Evolutionary conservation across 2,888 invertebrate species (phyloP).

Genomic region (Subacronicta megacephala): DNA sequence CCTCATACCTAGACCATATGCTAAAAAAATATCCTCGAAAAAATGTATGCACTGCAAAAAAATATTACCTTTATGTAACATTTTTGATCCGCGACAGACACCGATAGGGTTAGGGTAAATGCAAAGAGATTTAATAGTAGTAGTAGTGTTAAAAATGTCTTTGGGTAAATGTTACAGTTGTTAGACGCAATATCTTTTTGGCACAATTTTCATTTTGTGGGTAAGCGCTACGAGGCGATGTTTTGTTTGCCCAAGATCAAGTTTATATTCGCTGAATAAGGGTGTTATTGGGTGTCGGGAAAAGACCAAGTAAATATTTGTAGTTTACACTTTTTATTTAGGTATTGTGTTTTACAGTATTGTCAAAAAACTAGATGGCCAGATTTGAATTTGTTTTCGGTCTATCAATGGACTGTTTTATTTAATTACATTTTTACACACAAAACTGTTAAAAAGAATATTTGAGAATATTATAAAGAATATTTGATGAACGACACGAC

Average conservation of each 20-base stretch:
- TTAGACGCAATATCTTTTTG: slow-evolving; percentile 12
- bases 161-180: slow-evolving; percentile 18
- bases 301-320: slow-evolving; percentile 12
- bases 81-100: slow-evolving; percentile 12
- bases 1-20: slow-evolving; percentile 9
- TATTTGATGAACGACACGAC: no score
- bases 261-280: slow-evolving; percentile 50
- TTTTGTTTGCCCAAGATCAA: slow-evolving; percentile 21
- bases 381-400: no score
- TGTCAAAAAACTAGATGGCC: no score
- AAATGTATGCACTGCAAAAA: not conserved
- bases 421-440: no score
- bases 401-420: no score
- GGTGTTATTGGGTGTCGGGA: slow-evolving; percentile 26
- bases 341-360: not conserved
- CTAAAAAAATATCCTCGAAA: not conserved
- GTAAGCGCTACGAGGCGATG: slow-evolving; percentile 21
- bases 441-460: no score
- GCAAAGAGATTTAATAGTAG: no score
- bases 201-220: slow-evolving; percentile 28
- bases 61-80: not conserved
- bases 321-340: slow-evolving; percentile 19
- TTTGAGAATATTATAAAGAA: no score
- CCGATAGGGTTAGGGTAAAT: not conserved
- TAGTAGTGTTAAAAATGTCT: no score